A percentile compares a stretch with the other conserved stretches of the same genome.
These are phyloP conservation scores for Cyprinus carpio DNA, from an alignment of 2,113 vertebrate species.

Conservation along the genomic window DNA sequence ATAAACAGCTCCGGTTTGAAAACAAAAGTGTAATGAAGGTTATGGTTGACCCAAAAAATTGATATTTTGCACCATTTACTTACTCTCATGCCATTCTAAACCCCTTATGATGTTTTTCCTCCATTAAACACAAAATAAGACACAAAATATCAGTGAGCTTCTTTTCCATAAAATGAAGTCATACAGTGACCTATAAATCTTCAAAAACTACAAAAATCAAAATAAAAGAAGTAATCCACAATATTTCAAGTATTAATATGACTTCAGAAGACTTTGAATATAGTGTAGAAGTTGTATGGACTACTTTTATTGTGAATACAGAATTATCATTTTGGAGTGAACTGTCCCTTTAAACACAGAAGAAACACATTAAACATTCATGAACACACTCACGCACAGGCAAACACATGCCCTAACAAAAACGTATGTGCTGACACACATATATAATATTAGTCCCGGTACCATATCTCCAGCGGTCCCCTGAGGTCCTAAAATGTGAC, in stretches of 20 bases:
- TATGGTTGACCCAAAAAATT: not conserved
- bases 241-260: not conserved
- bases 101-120: not conserved
- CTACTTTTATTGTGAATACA: not conserved
- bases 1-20: not conserved
- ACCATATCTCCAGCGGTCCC: constrained; percentile 19
- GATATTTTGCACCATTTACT: not conserved
- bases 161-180: no score
- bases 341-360: not conserved
- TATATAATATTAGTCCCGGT: not conserved
- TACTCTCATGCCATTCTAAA: not conserved
- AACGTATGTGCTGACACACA: constrained; percentile 18
- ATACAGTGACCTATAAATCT: no score
- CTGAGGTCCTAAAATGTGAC: constrained; percentile 5
- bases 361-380: not conserved
- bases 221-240: no score
- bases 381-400: not conserved
- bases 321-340: not conserved
- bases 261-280: not conserved
- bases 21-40: constrained; percentile 1
- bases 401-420: constrained; percentile 13
- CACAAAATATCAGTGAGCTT: no score
- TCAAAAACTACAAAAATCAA: no score
- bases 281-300: not conserved
- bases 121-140: not conserved